phyloP scores from a whole-genome alignment of 1,140 invertebrate species.

The Parapsyche elsis region DNA sequence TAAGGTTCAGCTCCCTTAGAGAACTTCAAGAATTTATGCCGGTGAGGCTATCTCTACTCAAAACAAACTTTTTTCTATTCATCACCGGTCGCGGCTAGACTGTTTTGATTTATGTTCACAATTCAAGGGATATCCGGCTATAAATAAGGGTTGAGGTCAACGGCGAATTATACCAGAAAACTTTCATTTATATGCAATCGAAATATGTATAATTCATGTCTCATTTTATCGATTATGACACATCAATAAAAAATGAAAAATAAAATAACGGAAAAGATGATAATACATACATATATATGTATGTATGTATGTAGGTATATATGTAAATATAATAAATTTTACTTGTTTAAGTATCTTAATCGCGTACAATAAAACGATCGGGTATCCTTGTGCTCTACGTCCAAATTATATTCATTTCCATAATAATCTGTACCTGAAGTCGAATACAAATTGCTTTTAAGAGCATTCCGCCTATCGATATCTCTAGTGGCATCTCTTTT shows the following conservation, averaged over 20 bases:
- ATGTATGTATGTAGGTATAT: no score
- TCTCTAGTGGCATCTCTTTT: background rate
- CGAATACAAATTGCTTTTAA: constrained; percentile 34
- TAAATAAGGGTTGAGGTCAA: constrained; percentile 36
- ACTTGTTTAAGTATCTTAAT: no score
- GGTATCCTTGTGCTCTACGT: background rate
- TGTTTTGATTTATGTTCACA: constrained; percentile 40
- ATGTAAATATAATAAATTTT: background rate
- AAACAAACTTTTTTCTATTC: constrained; percentile 45
- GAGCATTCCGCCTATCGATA: constrained; percentile 23
- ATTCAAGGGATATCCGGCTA: constrained; percentile 19
- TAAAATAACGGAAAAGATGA: no score
- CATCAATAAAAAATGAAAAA: no score
- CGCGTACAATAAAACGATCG: background rate
- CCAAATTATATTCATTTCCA: constrained; percentile 25
- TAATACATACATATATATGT: no score
- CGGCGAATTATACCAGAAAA: background rate
- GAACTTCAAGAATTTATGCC: constrained; percentile 32
- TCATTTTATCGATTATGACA: background rate
- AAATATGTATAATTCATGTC: background rate
- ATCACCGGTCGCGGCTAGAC: constrained; percentile 27
- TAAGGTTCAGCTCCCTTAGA: background rate
- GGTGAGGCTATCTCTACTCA: constrained; percentile 17
- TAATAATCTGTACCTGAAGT: constrained; percentile 31
- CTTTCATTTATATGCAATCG: background rate